These are phyloP conservation scores for Hofmannophila pseudospretella DNA, from an alignment of 2,888 invertebrate species.

Conservation along the genomic window DNA sequence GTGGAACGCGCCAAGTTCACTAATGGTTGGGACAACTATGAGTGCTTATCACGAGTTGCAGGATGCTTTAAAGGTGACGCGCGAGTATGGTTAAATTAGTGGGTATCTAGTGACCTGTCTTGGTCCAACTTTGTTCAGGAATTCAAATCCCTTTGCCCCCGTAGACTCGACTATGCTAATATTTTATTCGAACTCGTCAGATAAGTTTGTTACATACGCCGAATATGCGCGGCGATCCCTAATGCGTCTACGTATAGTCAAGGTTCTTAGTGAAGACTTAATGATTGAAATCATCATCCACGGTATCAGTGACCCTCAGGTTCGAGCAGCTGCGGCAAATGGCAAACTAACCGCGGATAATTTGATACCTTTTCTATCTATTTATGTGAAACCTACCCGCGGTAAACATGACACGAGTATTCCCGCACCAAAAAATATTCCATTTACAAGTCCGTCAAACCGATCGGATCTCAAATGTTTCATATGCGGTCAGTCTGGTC, in stretches of 20 bases:
- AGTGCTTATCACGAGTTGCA: constrained; percentile 7
- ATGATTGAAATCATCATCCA: constrained; percentile 4
- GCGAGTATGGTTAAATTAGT: constrained; percentile 9
- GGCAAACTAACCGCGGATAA: background rate
- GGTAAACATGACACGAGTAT: too few species aligned
- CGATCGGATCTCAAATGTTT: too few species aligned
- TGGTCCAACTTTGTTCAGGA: constrained; percentile 11
- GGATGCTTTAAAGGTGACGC: constrained; percentile 11
- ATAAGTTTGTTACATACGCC: constrained; percentile 6
- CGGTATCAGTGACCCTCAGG: constrained; percentile 8
- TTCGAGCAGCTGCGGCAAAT: background rate
- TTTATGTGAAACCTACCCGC: background rate
- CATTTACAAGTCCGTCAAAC: too few species aligned
- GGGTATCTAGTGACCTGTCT: constrained; percentile 5
- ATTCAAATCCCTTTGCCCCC: constrained; percentile 8
- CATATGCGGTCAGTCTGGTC: too few species aligned
- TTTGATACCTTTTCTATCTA: background rate
- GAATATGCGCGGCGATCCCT: constrained; percentile 4
- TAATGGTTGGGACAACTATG: constrained; percentile 8
- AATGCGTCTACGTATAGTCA: constrained; percentile 7
- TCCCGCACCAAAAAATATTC: too few species aligned
- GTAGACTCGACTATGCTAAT: constrained; percentile 8
- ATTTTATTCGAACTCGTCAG: constrained; percentile 7
- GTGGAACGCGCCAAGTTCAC: constrained; percentile 8
- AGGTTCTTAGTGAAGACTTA: constrained; percentile 7